A percentile compares a stretch with the other conserved stretches of the same genome.
Evolutionary conservation across 2,113 vertebrate species (phyloP).

Genomic region (Pycnonotus jocosus): DNA sequence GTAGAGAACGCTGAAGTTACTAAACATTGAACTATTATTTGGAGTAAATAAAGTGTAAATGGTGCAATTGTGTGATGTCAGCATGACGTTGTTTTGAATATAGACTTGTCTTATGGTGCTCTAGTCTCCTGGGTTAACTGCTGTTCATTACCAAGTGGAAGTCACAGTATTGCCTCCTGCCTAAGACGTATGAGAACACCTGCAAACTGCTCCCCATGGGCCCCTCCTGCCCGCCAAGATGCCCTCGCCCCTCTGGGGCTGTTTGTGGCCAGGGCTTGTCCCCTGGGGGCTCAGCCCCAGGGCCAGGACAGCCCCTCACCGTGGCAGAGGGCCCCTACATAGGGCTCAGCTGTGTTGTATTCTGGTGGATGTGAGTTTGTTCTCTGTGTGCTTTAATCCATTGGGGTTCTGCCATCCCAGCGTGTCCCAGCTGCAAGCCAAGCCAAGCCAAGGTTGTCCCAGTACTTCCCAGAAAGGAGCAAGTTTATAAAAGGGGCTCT

Average conservation of each 20-base stretch:
- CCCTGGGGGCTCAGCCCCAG: not conserved
- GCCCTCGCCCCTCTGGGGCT: not conserved
- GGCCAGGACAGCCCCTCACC: not conserved
- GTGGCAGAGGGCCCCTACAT: not conserved
- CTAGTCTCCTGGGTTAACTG: slow-evolving; percentile 78
- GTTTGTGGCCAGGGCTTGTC: not conserved
- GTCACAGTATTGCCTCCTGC: slow-evolving; percentile 66
- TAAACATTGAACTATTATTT: slow-evolving; percentile 68
- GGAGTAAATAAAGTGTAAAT: slow-evolving; percentile 75
- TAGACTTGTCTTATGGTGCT: slow-evolving; percentile 79
- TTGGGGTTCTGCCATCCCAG: not conserved
- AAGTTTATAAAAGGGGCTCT: not conserved
- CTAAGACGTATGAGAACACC: slow-evolving; percentile 5
- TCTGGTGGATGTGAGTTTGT: slow-evolving; percentile 61
- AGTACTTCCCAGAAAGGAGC: not conserved
- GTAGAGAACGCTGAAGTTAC: slow-evolving; percentile 69
- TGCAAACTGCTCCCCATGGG: not conserved
- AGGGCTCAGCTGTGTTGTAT: slow-evolving; percentile 51
- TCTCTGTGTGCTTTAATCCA: slow-evolving; percentile 54
- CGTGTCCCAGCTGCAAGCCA: not conserved
- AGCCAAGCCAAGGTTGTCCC: not conserved
- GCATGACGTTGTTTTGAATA: slow-evolving; percentile 79
- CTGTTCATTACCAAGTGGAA: slow-evolving; percentile 75
- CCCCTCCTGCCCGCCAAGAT: not conserved
- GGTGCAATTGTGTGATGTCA: slow-evolving; percentile 77